phyloP scores from a whole-genome alignment of 2,797 vertebrate species.

The Peromyscus melanophrys region DNA sequence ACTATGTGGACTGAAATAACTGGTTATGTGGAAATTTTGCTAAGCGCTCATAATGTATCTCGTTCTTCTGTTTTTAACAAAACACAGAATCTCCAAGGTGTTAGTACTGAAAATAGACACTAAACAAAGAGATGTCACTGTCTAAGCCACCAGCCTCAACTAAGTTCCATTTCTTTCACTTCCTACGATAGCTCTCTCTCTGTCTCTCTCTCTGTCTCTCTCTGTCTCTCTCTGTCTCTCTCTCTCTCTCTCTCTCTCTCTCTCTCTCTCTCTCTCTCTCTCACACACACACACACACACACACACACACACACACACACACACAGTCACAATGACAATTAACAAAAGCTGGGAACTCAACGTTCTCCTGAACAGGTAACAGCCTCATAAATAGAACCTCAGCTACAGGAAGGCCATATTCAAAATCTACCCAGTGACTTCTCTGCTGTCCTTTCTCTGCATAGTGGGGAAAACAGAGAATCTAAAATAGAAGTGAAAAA shows the following conservation, averaged over 20 bases:
- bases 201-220: background rate
- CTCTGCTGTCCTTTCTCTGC: background rate
- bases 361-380: background rate
- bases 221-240: background rate
- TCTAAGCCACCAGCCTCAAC: background rate
- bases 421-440: background rate
- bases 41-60: background rate
- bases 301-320: too few species aligned
- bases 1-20: background rate
- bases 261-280: background rate
- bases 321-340: background rate
- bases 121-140: background rate
- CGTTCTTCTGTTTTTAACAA: constrained; percentile 15
- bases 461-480: background rate
- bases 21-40: background rate
- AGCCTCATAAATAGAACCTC: background rate
- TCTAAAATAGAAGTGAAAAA: background rate
- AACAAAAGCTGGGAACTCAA: background rate
- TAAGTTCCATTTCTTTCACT: background rate
- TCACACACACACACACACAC: too few species aligned
- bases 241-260: background rate
- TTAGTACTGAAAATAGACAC: background rate
- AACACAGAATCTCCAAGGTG: background rate
- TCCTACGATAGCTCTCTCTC: background rate
- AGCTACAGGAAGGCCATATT: background rate